Conservation (phyloP, 2,888 invertebrate species). For the Dioctria linearis region DNA sequence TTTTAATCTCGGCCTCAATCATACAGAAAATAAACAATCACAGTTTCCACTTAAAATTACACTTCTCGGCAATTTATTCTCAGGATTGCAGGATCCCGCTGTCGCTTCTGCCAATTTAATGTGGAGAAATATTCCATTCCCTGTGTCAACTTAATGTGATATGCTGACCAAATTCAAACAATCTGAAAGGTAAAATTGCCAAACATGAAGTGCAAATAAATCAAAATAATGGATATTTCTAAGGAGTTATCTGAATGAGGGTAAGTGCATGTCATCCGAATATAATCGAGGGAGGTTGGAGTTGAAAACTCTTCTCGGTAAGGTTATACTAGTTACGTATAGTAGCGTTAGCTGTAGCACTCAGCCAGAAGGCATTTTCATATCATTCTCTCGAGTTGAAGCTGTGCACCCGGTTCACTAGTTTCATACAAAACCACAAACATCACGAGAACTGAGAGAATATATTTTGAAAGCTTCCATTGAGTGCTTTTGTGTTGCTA, state of each 20-base stretch:
- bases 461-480: constrained; percentile 14
- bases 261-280: not conserved
- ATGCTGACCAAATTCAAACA: constrained; percentile 18
- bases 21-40: too few relatives aligned
- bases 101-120: not conserved
- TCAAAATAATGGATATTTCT: constrained; percentile 25
- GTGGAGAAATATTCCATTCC: not conserved
- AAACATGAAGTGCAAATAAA: constrained; percentile 29
- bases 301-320: not conserved
- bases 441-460: constrained; percentile 1
- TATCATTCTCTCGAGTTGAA: not conserved
- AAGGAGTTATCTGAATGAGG: constrained; percentile 7
- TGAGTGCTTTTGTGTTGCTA: not conserved
- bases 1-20: not conserved
- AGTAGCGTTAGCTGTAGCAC: not conserved
- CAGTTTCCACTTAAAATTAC: not conserved
- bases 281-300: not conserved
- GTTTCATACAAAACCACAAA: not conserved
- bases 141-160: constrained; percentile 6
- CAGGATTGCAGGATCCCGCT: not conserved
- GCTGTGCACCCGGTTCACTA: not conserved
- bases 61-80: not conserved
- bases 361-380: not conserved
- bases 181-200: constrained; percentile 20
- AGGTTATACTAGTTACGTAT: not conserved